Evolutionary conservation across 2,797 vertebrate genomes (phyloP), one percentile per base, ranked within the genome.

Genomic region (Oophaga sylvatica): DNA sequence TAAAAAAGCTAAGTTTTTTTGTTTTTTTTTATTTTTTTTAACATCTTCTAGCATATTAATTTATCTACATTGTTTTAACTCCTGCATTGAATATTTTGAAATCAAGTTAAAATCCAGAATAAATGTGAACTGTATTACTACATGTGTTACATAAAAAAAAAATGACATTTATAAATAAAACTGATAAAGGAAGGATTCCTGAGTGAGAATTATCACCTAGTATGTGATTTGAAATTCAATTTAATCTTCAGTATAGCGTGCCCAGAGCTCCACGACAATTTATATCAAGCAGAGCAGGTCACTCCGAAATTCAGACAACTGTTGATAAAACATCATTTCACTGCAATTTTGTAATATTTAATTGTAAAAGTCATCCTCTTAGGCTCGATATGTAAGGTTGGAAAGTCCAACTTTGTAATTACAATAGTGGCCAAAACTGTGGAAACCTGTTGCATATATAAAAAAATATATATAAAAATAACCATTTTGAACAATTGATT

Each of bases 91-190:
- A 60, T 70, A 83, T 70, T 48, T 59, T 57, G 19, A 57, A 60
- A 70, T 84, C 63, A 78, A n/a, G 59, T 57, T 45, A 68, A 45
- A 68, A 26, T 77, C 75, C 87, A 71, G 81, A 48, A 87, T 56
- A 53, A 31, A 67, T 17, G 16, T 83, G 73, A 45, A 78, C 53
- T 59, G 86, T 70, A 83, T 71, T 67, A 71, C 57, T n/a, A 19
- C 77, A 77, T 12, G 29, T 57, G 75, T 88, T 80, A 84, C 73
- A 80, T 88, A 84, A 84, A 63, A 41, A 41, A 35, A 35, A 53
- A 81, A 73, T 41, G 26, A 80, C 7, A 77, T 16, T 80, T 65
- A 88, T 88, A 88, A 88, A 88, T 87, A 83, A 12, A 79, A 60
- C 53, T 70, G 63, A 53, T 53, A 83, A 77, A 60, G 73, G 35